Base-by-base conservation (phyloP, 2,888 invertebrate genomes). In the Carterocephalus palaemon region DNA sequence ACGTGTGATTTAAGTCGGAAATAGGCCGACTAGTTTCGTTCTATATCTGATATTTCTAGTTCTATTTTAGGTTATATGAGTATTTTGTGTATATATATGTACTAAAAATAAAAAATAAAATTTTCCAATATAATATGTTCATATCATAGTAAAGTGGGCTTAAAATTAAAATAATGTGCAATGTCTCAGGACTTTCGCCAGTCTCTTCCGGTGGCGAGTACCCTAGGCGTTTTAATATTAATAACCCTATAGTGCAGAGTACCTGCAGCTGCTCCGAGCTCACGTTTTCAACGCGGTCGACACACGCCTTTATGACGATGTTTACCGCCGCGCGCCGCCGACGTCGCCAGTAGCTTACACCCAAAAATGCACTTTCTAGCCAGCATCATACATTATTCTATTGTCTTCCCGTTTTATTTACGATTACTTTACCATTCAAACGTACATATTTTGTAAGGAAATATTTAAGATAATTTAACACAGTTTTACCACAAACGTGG, bases 281-380 rank as follows among this genome's bases (percentile, higher is more conserved):
- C 40, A 46, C 49, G 48, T 48, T 49, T 55, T 51, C 53, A 52
- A 43, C 46, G 64, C 62, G 67, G 69, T 62, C 57, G 67, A 67
- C 70, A 61, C 54, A 54, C 59, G 67, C 68, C 71, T 83, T 80
- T 79, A 79, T 77, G 74, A 64, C 64, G 68, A 75, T 84, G 83
- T 84, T 83, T 84, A 76, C 83, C 72, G 64, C 63, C 63, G 60
- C 60, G 83, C 83, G 75, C 83, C 72, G 64, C 63, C 63, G 60
- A 59, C 59, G 62, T 59, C 60, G 62, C 63, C 62, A 49, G 58
- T 53, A 51, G 51, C 51, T 56, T 51, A 49, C 57, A 54, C 62
- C 59, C 66, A 62, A 59, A 70, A 62, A 61, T 64, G 56, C 66
- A 68, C 74, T 65, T 67, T 67, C 66, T 60, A 59, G 56, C 54